Base-by-base conservation (phyloP, 2,888 invertebrate genomes). In the Endotricha flammealis region DNA sequence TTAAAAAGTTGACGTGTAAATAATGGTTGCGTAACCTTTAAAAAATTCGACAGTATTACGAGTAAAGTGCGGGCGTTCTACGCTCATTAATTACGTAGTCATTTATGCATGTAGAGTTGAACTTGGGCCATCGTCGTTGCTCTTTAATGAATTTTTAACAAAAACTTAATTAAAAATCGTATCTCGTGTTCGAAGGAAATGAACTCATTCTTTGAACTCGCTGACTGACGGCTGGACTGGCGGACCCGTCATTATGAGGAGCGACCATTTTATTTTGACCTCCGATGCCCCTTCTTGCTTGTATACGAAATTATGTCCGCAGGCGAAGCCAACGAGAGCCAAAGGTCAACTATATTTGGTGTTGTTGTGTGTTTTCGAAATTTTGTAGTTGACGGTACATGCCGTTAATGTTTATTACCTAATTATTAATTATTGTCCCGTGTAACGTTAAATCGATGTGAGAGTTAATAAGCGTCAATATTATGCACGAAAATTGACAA, bases 121-220 rank as follows among this genome's bases (percentile, higher is more conserved):
- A 63, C 64, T 62, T 65, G 61, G 62, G 61, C 60, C 68, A 64
- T 60, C 70, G 67, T 71, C 70, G 71, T 61, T 60, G 74, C 65
- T 69, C 63, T 73, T 75, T 82, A 82, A 85, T 85, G 82, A 80
- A 76, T 81, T 86, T 83, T 77, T 76, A 85, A 82, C 83, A 83
- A 83, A 86, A 85, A 85, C 83, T 82, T 86, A 86, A 86, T 86
- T 86, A 85, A 86, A 86, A 83, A 83, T 78, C 73, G 80, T 85
- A 82, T 85, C 83, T 82, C 73, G 72, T 77, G 81, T 75, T 78
- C 77, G 76, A 77, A 85, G 85, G 85, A 86, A 86, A 86, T 86
- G 85, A 86, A 85, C 85, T 83, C 85, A 83, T 86, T 83, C 82
- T 78, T 76, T 60, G 77, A 66, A 71, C 68, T 63, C 70, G 69